Percentiles rank a stretch among this genome's conserved stretches.
phyloP scores from a whole-genome alignment of 2,888 invertebrate genomes.

The Oithona nana region DNA sequence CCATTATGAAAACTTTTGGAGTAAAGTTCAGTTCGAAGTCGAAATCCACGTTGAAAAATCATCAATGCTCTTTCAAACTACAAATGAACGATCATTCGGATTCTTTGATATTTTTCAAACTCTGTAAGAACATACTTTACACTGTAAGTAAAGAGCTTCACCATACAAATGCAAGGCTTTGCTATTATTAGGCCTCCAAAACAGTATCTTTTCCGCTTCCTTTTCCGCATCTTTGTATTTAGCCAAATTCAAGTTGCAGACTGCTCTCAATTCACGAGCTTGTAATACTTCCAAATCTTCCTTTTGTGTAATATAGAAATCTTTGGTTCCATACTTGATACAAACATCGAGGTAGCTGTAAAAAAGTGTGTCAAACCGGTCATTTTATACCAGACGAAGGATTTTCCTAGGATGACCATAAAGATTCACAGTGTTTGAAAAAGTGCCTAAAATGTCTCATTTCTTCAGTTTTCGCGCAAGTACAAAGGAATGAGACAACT shows the following conservation, averaged over 20 bases:
- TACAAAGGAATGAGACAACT: no score
- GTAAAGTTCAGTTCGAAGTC: neutral
- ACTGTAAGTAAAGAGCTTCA: neutral
- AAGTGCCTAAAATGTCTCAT: no score
- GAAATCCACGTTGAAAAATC: neutral
- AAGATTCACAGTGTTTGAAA: no score
- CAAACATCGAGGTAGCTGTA: neutral
- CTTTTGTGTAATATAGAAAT: neutral
- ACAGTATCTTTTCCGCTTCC: neutral
- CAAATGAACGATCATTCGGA: no score
- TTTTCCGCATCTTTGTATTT: neutral
- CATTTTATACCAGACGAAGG: no score
- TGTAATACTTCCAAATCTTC: neutral
- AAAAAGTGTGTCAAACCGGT: no score
- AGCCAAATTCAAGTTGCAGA: neutral
- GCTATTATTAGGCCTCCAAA: neutral
- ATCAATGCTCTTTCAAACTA: neutral
- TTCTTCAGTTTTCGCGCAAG: no score
- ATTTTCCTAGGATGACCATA: no score
- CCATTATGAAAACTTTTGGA: neutral
- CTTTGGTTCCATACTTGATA: neutral
- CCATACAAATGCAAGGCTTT: neutral
- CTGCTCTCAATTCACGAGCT: neutral
- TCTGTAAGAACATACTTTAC: neutral
- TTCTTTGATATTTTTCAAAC: no score